Evolutionary conservation across 2,113 vertebrate genomes (phyloP), one percentile per base, ranked within the genome.

Genomic region (Xyliphius kryptos): DNA sequence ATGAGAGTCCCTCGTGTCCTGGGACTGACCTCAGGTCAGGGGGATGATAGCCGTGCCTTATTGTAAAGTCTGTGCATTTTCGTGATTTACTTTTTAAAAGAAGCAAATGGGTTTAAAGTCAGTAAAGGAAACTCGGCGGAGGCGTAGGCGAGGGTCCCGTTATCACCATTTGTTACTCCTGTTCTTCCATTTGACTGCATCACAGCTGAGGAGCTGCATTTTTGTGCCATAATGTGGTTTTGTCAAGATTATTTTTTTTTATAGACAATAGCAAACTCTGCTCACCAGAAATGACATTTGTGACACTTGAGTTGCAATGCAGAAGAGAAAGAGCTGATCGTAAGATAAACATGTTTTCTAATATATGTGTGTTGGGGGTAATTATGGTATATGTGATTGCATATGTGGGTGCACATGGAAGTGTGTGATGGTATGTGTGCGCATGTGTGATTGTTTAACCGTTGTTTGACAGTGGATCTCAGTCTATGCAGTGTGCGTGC

Each of bases 181-280:
- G 64, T 55, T 61, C 59, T 61, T 66, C 59, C 37, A 40, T 54
- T 37, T 47, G 13, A 48, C 36, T 59, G 46, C 36, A 38, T 21
- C 47, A 50, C 54, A 52, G 51, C 46, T 36, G 38, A 63, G 46
- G 20, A 38, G 1, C 13, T 52, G 50, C 32, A 21, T 67, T 10
- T 38, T 52, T 19, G 60, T 69, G 60, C 49, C 60, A 63, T 59
- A 56, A 43, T 48, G 61, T 61, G 51, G n/a, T 70, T 55, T 64
- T 65, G 57, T 60, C 60, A 9, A 12, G 40, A 43, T 46, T 46
- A 69, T 60, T 61, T 66, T 37, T 53, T 51, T 40, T 37, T 49
- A 8, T 68, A 41, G 70, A 71, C 72, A 73, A 50, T 59, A 46
- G 71, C 51, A 67, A 69, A 73, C 74, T 80, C 80, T 81, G 63